Conservation (phyloP, 2,888 invertebrate species). For the Neuroscelio doddi region DNA sequence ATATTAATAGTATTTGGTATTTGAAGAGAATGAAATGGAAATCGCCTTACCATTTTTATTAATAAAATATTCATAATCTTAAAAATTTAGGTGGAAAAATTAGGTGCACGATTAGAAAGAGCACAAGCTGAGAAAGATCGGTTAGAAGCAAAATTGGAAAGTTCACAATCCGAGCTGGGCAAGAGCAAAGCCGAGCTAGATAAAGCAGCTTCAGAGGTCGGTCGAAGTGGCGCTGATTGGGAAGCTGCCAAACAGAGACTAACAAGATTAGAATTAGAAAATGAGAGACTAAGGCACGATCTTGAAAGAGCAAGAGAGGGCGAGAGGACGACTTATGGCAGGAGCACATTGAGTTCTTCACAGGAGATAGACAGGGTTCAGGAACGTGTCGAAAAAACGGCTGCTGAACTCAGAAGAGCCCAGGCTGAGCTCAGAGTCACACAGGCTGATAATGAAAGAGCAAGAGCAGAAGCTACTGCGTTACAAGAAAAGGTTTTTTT, state of each 20-base stretch:
- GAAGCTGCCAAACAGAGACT: slow-evolving; percentile 88
- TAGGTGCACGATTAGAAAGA: slow-evolving; percentile 89
- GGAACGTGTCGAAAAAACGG: slow-evolving; percentile 81
- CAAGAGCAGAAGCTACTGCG: slow-evolving; percentile 86
- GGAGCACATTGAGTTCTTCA: slow-evolving; percentile 77
- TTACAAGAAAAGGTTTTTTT: slow-evolving; percentile 92
- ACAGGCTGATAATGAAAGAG: slow-evolving; percentile 92
- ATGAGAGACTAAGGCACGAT: slow-evolving; percentile 90
- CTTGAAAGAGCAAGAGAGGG: slow-evolving; percentile 88
- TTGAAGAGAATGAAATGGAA: too few relatives aligned
- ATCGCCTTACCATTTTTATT: too few relatives aligned
- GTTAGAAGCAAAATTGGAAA: slow-evolving; percentile 91
- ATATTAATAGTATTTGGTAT: too few relatives aligned
- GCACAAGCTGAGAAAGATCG: slow-evolving; percentile 93
- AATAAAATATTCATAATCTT: too few relatives aligned
- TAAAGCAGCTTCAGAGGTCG: slow-evolving; percentile 91
- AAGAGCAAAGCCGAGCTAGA: slow-evolving; percentile 96
- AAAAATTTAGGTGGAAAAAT: slow-evolving; percentile 80
- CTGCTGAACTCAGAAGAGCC: slow-evolving; percentile 88
- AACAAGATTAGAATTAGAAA: slow-evolving; percentile 90
- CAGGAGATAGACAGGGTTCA: slow-evolving; percentile 88
- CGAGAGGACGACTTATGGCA: slow-evolving; percentile 79
- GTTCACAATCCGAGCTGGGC: slow-evolving; percentile 93
- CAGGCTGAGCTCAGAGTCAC: slow-evolving; percentile 93
- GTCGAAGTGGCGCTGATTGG: slow-evolving; percentile 91